A percentile compares a stretch with the other conserved stretches of the same genome.
phyloP scores from a whole-genome alignment of 2,797 vertebrate species.

The Phyllotis vaccarum region DNA sequence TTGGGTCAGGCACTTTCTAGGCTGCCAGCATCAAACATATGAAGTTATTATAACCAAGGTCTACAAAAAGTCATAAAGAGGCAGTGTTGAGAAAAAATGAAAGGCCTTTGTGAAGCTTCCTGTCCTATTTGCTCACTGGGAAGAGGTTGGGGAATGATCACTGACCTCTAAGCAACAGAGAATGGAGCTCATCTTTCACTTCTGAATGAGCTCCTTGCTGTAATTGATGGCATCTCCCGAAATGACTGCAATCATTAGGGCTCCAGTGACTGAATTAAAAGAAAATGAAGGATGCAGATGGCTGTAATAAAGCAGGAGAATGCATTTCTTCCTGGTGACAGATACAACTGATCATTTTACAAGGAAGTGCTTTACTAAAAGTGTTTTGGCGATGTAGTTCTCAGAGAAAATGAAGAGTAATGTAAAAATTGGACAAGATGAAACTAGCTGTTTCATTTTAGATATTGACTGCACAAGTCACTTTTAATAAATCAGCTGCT shows the following conservation, averaged over 20 bases:
- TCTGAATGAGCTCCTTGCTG: slow-evolving; percentile 75
- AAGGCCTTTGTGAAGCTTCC: slow-evolving; percentile 65
- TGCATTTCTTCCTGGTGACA: slow-evolving; percentile 82
- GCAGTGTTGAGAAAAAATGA: slow-evolving; percentile 79
- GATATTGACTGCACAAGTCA: slow-evolving; percentile 84
- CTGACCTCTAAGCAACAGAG: slow-evolving; percentile 81
- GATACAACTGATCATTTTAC: slow-evolving; percentile 85
- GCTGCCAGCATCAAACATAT: slow-evolving; percentile 70
- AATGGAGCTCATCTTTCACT: slow-evolving; percentile 79
- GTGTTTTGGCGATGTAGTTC: slow-evolving; percentile 81
- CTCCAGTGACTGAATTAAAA: slow-evolving; percentile 86
- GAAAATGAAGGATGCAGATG: slow-evolving; percentile 86
- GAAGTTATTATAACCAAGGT: slow-evolving; percentile 79
- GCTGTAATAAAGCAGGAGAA: slow-evolving; percentile 82
- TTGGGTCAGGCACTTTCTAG: slow-evolving; percentile 59
- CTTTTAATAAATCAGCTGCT: slow-evolving; percentile 85
- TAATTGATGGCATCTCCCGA: slow-evolving; percentile 82
- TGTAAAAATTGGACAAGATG: slow-evolving; percentile 86
- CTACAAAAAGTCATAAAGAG: slow-evolving; percentile 79
- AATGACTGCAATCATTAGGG: slow-evolving; percentile 82
- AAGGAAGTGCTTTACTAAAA: slow-evolving; percentile 84
- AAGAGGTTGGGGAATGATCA: slow-evolving; percentile 75
- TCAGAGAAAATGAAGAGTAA: slow-evolving; percentile 86
- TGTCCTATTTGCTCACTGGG: slow-evolving; percentile 73
- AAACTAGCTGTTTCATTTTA: slow-evolving; percentile 86